These are phyloP conservation scores for Ligdia adustata DNA, from an alignment of 2,888 invertebrate genomes.

Conservation along the genomic window DNA sequence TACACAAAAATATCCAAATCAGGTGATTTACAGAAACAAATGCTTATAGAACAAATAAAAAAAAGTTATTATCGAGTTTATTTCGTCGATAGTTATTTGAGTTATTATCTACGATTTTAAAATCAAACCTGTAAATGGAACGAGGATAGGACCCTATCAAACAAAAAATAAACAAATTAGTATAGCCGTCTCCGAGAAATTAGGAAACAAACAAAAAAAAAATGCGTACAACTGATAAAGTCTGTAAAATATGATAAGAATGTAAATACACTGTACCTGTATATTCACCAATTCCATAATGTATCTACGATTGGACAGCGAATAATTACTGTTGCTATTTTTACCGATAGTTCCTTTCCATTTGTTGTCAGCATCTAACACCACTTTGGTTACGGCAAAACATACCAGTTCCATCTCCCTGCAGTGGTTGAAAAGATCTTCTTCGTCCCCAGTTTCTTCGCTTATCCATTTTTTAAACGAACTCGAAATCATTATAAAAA, in stretches of 20 bases:
- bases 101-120: no score
- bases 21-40: slow-evolving; percentile 13
- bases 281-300: slow-evolving; percentile 79
- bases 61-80: no score
- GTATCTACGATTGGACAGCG: slow-evolving; percentile 70
- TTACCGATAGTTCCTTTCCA: slow-evolving; percentile 67
- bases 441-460: slow-evolving; percentile 77
- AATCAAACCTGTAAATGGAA: no score
- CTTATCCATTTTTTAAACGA: slow-evolving; percentile 82
- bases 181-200: no score
- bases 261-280: no score
- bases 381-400: slow-evolving; percentile 72
- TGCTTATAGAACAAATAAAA: slow-evolving; percentile 7
- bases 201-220: no score
- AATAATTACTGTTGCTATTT: slow-evolving; percentile 49
- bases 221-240: no score
- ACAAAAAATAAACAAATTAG: no score
- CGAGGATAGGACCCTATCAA: no score
- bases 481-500: slow-evolving; percentile 51
- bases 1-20: neutral
- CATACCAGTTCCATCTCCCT: slow-evolving; percentile 77
- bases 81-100: no score
- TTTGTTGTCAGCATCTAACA: slow-evolving; percentile 75
- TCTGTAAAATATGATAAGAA: no score
- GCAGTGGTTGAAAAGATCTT: slow-evolving; percentile 76